Conservation (phyloP, 2,113 vertebrate species). For the Neodon shergylaensis region DNA sequence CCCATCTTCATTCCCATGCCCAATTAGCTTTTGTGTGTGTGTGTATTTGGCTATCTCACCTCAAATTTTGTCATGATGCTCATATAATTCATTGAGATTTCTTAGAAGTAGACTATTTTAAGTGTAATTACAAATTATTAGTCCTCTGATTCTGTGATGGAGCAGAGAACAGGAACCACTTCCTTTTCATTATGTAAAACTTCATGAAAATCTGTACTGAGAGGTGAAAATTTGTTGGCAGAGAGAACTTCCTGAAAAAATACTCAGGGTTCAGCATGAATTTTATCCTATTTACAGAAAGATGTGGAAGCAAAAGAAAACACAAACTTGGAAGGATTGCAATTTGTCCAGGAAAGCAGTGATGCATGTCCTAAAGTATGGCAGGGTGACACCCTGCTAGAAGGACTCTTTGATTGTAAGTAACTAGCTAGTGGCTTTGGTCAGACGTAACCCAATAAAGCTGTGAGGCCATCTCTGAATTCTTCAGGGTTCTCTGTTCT, state of each 20-base stretch:
- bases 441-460: accelerated
- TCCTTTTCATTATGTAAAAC: not conserved
- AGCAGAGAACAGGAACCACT: not conserved
- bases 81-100: not conserved
- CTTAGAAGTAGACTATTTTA: not conserved
- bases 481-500: not conserved
- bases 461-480: not conserved
- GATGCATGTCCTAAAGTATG: too few species aligned
- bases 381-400: not conserved
- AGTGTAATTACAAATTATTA: not conserved
- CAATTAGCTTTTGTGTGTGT: not conserved
- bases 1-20: not conserved
- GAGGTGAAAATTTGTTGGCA: not conserved
- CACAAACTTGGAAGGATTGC: not conserved
- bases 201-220: not conserved
- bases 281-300: not conserved
- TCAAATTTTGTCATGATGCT: not conserved
- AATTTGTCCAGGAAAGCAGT: not conserved
- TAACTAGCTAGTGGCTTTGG: not conserved
- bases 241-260: not conserved
- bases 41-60: not conserved
- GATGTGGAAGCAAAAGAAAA: not conserved
- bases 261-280: not conserved
- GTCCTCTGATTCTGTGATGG: not conserved
- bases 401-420: not conserved